phyloP scores from a whole-genome alignment of 2,888 invertebrate genomes.

The Luffia ferchaultella region DNA sequence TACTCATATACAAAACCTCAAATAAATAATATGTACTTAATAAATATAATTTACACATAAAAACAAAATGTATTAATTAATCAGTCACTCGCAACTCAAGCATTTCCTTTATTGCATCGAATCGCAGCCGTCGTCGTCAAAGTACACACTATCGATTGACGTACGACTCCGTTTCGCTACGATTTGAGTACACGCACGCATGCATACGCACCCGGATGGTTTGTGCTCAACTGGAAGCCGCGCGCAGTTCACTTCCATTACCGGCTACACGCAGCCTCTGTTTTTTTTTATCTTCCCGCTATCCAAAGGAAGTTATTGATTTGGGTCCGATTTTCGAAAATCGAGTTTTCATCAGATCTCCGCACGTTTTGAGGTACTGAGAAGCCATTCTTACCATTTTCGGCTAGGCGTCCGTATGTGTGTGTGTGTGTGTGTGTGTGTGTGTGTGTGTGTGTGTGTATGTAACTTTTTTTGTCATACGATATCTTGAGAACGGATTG shows the following conservation, averaged over 20 bases:
- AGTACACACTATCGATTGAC: neutral
- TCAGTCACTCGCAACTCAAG: neutral
- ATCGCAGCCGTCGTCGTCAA: neutral
- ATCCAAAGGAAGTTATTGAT: no score
- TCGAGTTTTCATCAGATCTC: no score
- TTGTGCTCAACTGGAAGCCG: neutral
- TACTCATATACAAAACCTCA: no score
- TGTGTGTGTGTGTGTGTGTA: no score
- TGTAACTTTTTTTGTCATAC: no score
- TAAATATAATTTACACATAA: neutral
- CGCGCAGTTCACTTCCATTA: neutral
- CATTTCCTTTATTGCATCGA: neutral
- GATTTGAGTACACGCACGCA: neutral
- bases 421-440: no score
- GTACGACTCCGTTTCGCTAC: neutral
- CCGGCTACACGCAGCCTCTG: neutral
- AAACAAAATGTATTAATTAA: neutral
- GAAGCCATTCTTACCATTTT: no score
- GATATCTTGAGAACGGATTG: no score
- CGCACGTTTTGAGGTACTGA: no score
- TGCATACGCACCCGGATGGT: slow-evolving; percentile 2
- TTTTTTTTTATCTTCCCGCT: neutral
- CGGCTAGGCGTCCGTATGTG: no score
- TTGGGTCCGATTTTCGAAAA: no score
- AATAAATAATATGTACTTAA: no score